These are phyloP conservation scores for Helicoverpa zea DNA, from an alignment of 1,140 invertebrate genomes.

Conservation along the genomic window DNA sequence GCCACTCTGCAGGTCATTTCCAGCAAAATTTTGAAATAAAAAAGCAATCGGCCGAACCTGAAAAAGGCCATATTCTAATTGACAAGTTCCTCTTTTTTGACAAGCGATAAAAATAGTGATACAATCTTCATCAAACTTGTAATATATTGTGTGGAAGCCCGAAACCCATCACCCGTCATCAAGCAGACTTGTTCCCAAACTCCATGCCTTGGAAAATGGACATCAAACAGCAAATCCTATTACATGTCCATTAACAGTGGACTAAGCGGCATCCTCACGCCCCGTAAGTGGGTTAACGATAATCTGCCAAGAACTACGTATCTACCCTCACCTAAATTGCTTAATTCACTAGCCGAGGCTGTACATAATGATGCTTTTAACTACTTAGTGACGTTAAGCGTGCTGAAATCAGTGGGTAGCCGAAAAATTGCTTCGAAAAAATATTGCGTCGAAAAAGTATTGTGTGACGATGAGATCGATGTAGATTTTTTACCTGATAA, in stretches of 20 bases:
- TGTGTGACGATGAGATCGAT: too few relatives aligned
- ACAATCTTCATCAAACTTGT: too few relatives aligned
- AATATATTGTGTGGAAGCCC: too few relatives aligned
- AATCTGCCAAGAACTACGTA: conserved; percentile 29
- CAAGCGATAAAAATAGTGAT: too few relatives aligned
- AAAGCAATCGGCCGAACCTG: too few relatives aligned
- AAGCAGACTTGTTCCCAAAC: neutral
- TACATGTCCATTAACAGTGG: conserved; percentile 39
- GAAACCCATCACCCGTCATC: neutral
- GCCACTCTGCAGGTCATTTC: too few relatives aligned
- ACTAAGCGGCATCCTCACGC: conserved; percentile 36
- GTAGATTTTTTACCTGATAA: neutral
- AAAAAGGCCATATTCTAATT: too few relatives aligned
- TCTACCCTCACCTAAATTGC: conserved; percentile 16
- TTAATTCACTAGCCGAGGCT: conserved; percentile 36
- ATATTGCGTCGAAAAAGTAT: too few relatives aligned
- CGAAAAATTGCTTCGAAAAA: too few relatives aligned
- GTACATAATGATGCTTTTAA: conserved; percentile 28
- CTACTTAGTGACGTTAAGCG: neutral
- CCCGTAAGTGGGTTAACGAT: conserved; percentile 46
- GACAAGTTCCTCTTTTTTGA: too few relatives aligned
- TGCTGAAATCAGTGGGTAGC: conserved; percentile 1
- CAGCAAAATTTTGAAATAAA: too few relatives aligned
- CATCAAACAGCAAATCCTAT: conserved; percentile 46
- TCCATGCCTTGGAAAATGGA: conserved; percentile 36